Evolutionary conservation across 23 tunicate species (phyloP), one percentile per base, ranked within the genome.

Genomic region (Halocynthia aurantium): DNA sequence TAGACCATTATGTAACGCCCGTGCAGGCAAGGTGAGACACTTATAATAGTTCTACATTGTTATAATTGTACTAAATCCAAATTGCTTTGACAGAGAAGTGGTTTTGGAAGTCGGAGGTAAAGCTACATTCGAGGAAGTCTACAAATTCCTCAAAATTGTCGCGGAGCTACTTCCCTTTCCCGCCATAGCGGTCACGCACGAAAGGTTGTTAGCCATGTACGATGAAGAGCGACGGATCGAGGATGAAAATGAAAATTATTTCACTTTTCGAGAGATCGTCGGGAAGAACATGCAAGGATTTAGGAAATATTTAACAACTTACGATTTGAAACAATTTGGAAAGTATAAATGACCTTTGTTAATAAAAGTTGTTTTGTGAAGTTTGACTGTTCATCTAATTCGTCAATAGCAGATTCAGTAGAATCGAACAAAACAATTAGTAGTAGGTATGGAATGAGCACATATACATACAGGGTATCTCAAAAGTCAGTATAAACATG

Each of bases 201-300:
- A 84, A 62, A 81, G 75, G 84, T 78, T 93, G 61, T 21, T 88
- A 15, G 81, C 55, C 5, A 94, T 94, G 87, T 94, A 94, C 74
- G 99, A 88, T 57, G 99, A 94, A 53, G 99, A 94, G 69, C 18
- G 73, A 50, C 71, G 87, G 8, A 81, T 94, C 11, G 99, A 94
- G 63, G 87, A 88, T 21, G 96, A 88, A 67, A 94, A 94, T 81
- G 91, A 94, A 85, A 94, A 94, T 85, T 94, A 89, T 73, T 86
- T 88, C 61, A 94, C 99, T 6, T 88, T 88, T 77, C 85, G 99
- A 6, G 99, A 94, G 81, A 77, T 94, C 50, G 80, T 79, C 31
- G 91, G 58, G 19, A 94, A 94, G 73, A 94, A 94, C 61, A 88
- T 94, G 96, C 94, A 84, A 53, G 92, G 92, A 10, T 77, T 85